Percentiles rank a stretch among this genome's conserved stretches.
These are phyloP conservation scores for Muntiacus muntjak DNA, from an alignment of 2,113 vertebrate species.

Conservation along the genomic window DNA sequence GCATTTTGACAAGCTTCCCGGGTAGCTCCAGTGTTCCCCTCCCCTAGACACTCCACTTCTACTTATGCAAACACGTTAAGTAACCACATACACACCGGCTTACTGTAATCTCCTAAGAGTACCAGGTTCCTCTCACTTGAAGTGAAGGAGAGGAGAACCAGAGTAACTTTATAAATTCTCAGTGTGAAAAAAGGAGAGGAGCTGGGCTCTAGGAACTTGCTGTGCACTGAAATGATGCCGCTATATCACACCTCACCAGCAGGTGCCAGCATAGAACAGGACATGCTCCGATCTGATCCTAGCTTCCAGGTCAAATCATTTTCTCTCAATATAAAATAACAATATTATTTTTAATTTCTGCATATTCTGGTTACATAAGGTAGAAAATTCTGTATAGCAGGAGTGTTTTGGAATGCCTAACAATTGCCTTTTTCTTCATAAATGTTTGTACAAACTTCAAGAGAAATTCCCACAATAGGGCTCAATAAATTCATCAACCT, in stretches of 20 bases:
- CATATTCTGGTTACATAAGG: not conserved
- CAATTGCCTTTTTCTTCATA: not conserved
- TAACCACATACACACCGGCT: not conserved
- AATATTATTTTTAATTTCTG: not conserved
- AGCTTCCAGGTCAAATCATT: not conserved
- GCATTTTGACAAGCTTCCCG: not conserved
- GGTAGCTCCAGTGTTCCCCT: not conserved
- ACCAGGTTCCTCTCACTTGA: not conserved
- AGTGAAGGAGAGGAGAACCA: not conserved
- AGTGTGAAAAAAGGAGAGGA: not conserved
- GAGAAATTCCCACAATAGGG: not conserved
- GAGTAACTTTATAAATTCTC: not conserved
- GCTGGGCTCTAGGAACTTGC: not conserved
- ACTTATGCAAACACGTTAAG: not conserved
- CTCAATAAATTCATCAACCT: not conserved
- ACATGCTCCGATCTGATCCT: not conserved
- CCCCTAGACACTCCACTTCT: not conserved
- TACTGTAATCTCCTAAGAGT: not conserved
- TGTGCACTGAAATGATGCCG: not conserved
- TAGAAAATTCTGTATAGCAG: not conserved
- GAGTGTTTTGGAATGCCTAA: not conserved
- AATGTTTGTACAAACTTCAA: not conserved
- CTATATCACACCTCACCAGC: not conserved
- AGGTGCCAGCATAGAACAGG: constrained; percentile 25
- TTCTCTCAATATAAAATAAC: not conserved